Percentiles rank a stretch among this genome's conserved stretches.
Conservation (phyloP, 1,140 invertebrate genomes). For the Armadillidium nasatum region DNA sequence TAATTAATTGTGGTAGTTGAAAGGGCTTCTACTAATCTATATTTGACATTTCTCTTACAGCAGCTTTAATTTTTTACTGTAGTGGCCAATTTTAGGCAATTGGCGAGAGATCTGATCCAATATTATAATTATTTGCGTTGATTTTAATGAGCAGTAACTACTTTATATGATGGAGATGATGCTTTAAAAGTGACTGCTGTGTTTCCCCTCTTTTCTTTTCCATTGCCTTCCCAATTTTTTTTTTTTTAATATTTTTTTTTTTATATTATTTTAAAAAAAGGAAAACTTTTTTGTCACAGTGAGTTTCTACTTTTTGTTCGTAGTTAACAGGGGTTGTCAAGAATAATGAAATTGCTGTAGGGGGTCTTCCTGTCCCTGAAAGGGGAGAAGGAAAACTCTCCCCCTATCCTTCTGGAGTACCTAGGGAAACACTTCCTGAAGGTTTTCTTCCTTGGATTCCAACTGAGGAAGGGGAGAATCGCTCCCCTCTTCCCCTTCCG, state of each 20-base stretch:
- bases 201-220: too few relatives aligned
- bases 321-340: conserved; percentile 56
- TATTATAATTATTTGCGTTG: too few relatives aligned
- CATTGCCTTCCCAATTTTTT: too few relatives aligned
- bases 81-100: too few relatives aligned
- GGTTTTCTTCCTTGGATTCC: conserved; percentile 41
- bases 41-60: too few relatives aligned
- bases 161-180: too few relatives aligned
- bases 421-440: conserved; percentile 21
- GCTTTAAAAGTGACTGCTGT: too few relatives aligned
- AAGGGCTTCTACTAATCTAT: background rate
- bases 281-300: conserved; percentile 22
- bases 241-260: too few relatives aligned
- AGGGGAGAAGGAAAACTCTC: conserved; percentile 23
- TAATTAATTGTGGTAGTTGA: background rate
- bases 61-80: too few relatives aligned
- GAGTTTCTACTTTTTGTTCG: conserved; percentile 33
- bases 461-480: conserved; percentile 34
- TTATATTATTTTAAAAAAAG: background rate
- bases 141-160: too few relatives aligned
- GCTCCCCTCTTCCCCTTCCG: conserved; percentile 34
- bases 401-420: conserved; percentile 1
- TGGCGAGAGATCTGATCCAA: too few relatives aligned
- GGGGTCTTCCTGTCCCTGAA: conserved; percentile 50
- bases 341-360: conserved; percentile 44